Evolutionary conservation across 1,140 invertebrate species (phyloP), one percentile per base, ranked within the genome.

Genomic region (Trachymyrmex septentrionalis): DNA sequence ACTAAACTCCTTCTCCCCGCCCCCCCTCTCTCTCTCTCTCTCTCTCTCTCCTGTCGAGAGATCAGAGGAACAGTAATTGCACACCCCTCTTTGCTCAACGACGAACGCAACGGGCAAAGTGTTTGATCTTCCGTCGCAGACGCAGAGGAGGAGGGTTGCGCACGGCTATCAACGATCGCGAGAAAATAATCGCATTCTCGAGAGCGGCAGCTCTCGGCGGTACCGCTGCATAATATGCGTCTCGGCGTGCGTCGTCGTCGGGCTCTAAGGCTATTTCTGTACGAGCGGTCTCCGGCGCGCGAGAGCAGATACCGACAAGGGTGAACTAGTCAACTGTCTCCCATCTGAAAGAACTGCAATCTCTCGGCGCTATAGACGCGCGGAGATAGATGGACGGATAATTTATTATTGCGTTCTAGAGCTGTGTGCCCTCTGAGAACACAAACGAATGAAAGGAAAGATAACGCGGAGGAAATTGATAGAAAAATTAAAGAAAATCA

Each of bases 221-320:
- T 90, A 90, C 76, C 78, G 86, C 73, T 88, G 86, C 86, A 86
- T 90, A 89, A 89, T 88, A 82, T 50, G 76, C 89, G 88, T 88
- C 87, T 88, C 87, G 84, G 38, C 76, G 61, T 78, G 86, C 87
- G 78, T 71, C 66, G 78, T 81, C 76, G 86, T 88, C 88, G 86
- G 66, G 80, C 85, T 90, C 67, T 89, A 81, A 87, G 80, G 89
- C 77, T 90, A 90, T 90, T 90, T 90, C 89, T 90, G 89, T 90
- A 90, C 89, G 85, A 80, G 88, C 88, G 67, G 85, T 85, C 88
- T 90, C 85, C 85, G 88, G 84, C 88, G 77, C 66, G 87, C 80
- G 66, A 86, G 38, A 81, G 87, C 81, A 75, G 82, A 67, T 80
- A 64, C 82, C 12, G 73, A 50, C 38, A 44, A 76, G 75, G 44